phyloP scores from a whole-genome alignment of 2,888 invertebrate genomes.

The Cryptocheilus praepositus region DNA sequence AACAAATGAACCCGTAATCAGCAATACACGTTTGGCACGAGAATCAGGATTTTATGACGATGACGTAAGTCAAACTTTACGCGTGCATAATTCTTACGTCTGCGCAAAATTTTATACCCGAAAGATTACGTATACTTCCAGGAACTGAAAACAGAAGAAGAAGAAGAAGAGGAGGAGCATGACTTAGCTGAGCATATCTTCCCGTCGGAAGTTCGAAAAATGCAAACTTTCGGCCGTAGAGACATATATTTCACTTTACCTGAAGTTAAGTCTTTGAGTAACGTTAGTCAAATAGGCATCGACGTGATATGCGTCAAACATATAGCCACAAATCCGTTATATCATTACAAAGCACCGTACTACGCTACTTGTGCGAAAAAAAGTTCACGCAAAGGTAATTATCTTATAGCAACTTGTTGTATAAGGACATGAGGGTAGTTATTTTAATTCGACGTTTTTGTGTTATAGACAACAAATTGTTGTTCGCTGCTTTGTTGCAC shows the following conservation, averaged over 20 bases:
- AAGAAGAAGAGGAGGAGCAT: slow-evolving; percentile 1
- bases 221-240: slow-evolving; percentile 27
- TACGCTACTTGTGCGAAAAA: slow-evolving; percentile 28
- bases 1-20: slow-evolving; percentile 28
- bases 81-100: too few species aligned
- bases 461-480: slow-evolving; percentile 21
- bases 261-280: slow-evolving; percentile 28
- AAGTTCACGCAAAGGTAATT: slow-evolving; percentile 27
- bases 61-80: too few species aligned
- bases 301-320: slow-evolving; percentile 43
- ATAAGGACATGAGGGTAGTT: too few species aligned
- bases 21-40: too few species aligned
- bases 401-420: neutral
- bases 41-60: too few species aligned
- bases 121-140: neutral
- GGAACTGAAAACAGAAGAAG: neutral
- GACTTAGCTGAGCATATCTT: neutral
- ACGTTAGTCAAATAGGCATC: slow-evolving; percentile 31
- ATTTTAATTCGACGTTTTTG: neutral
- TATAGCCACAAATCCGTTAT: slow-evolving; percentile 20
- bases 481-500: slow-evolving; percentile 23
- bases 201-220: slow-evolving; percentile 9
- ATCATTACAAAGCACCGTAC: slow-evolving; percentile 36
- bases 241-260: slow-evolving; percentile 31
- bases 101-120: too few species aligned